A percentile compares a stretch with the other conserved stretches of the same genome.
Evolutionary conservation across 2,113 vertebrate species (phyloP).

Genomic region (Dendropsophus ebraccatus): DNA sequence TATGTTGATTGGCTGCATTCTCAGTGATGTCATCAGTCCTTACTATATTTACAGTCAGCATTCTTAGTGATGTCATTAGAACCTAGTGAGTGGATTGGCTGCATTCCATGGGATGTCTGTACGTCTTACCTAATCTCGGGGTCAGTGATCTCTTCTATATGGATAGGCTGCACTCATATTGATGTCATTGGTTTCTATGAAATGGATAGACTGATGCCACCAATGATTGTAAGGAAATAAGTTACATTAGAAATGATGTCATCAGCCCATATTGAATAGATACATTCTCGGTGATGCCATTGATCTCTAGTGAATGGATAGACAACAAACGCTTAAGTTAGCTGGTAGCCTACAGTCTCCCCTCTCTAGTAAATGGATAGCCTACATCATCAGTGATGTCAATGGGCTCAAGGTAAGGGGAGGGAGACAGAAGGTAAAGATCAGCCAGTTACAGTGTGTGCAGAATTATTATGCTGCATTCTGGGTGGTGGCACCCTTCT

Average conservation of each 20-base stretch:
- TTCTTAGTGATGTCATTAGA: background rate
- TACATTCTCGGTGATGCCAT: background rate
- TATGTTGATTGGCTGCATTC: background rate
- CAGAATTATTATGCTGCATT: background rate
- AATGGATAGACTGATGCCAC: background rate
- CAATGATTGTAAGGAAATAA: background rate
- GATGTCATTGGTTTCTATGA: background rate
- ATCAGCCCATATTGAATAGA: background rate
- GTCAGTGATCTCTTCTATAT: background rate
- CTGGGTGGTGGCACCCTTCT: background rate
- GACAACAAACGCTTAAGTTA: too few species aligned
- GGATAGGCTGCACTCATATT: background rate
- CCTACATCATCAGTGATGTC: too few species aligned
- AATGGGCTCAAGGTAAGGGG: too few species aligned
- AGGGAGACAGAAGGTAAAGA: too few species aligned
- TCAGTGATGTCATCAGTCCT: background rate
- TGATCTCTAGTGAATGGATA: background rate
- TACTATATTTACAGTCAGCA: background rate
- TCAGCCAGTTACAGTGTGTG: too few species aligned
- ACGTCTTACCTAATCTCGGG: too few species aligned
- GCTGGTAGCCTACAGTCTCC: too few species aligned
- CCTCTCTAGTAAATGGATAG: background rate
- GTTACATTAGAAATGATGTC: background rate
- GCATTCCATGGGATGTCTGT: too few species aligned
- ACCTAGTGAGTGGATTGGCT: background rate